Evolutionary conservation across 2,888 invertebrate genomes (phyloP), one percentile per base, ranked within the genome.

Genomic region (Euplagia quadripunctaria): DNA sequence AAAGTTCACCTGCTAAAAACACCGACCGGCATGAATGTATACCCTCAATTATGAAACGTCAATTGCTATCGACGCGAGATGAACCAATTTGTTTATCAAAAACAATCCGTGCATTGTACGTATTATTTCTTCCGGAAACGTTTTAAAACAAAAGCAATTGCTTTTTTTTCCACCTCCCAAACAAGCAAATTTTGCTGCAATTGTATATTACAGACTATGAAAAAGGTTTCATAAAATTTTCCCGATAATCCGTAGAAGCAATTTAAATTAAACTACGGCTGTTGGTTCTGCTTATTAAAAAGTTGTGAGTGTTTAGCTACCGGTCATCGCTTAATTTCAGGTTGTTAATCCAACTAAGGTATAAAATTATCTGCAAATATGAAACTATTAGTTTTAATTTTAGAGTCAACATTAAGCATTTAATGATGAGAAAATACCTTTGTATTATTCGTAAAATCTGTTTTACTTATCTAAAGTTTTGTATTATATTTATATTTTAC

Each of bases 401-500:
- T 6, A 2, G 61, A 31, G 7, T 31, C 12, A 14, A 14, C 6
- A 52, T 31, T 14, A 31, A 20, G n/a, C 11, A 4, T 20, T 55
- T 20, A 4, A 58, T 20, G 12, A 5, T 20, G n/a, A 20, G 20
- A 20, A 20, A 0, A 31, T 31, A 31, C 20, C 41, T 43, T 43
- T 42, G 20, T 16, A 42, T 42, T 68, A n/a, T 68, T 58, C 55
- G 43, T 43, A 64, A 43, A 64, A 64, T 43, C n/a, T 46, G 65
- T 65, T 64, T 43, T 61, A 63, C 64, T 55, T 51, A 72, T 75
- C 42, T 63, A 31, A 63, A 72, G 67, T 46, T 41, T 46, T 66
- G 52, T 74, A 72, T 70, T 73, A 72, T 72, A 76, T 69, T 70
- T 61, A 52, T 49, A 63, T 42, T 66, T 61, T 61, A 52, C 43